Percentiles rank a stretch among this genome's conserved stretches.
phyloP scores from a whole-genome alignment of 2,113 vertebrate species.

The Oreochromis niloticus region DNA sequence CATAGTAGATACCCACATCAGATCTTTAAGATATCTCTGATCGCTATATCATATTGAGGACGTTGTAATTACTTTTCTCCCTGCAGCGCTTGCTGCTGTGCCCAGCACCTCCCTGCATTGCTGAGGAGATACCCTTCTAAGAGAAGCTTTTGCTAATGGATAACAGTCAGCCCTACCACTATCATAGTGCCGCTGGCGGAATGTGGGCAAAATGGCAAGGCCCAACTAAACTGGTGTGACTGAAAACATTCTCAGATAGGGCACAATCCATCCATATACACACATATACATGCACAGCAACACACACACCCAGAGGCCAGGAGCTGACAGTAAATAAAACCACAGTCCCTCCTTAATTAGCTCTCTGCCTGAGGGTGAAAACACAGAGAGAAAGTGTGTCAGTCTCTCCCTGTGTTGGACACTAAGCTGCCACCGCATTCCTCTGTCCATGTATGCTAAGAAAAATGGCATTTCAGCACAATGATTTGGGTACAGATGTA shows the following conservation, averaged over 20 bases:
- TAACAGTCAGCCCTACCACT: conserved; percentile 25
- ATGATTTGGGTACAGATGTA: background rate
- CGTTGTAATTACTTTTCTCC: conserved; percentile 21
- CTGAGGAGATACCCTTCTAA: conserved; percentile 7
- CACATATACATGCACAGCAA: background rate
- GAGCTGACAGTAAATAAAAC: conserved; percentile 72
- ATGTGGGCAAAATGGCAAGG: conserved; percentile 49
- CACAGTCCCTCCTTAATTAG: conserved; percentile 67
- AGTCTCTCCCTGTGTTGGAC: conserved; percentile 52
- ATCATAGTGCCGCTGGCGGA: conserved; percentile 37
- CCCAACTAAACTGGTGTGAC: conserved; percentile 61
- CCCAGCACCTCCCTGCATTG: background rate
- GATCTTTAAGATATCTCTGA: conserved; percentile 15
- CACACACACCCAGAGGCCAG: conserved; percentile 35
- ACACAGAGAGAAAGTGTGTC: conserved; percentile 65
- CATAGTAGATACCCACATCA: background rate
- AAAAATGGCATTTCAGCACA: background rate
- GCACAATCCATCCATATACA: conserved; percentile 16
- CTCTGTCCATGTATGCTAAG: conserved; percentile 12
- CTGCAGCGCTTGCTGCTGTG: background rate
- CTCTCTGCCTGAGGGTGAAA: conserved; percentile 56
- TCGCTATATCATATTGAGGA: conserved; percentile 33
- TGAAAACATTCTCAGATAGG: conserved; percentile 41
- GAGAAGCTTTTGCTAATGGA: conserved; percentile 18
- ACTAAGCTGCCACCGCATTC: conserved; percentile 33